These are phyloP conservation scores for Caerostris darwini DNA, from an alignment of 1,140 invertebrate genomes.

Conservation along the genomic window DNA sequence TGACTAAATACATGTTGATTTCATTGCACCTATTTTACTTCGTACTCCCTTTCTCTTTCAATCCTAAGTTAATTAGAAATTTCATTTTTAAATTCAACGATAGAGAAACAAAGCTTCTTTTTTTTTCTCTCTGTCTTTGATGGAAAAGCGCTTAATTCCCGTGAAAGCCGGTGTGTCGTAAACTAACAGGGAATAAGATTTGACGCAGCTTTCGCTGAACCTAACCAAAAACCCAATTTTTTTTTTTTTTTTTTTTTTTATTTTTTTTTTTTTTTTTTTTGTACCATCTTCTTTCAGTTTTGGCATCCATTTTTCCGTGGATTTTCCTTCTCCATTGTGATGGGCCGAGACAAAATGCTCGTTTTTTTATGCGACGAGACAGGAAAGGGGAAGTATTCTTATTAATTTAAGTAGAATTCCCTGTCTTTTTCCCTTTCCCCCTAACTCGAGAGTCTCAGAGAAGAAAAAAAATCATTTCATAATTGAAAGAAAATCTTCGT, in stretches of 20 bases:
- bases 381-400: conserved; percentile 48
- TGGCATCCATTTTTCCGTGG: conserved; percentile 39
- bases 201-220: conserved; percentile 50
- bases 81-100: conserved; percentile 63
- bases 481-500: too few species aligned
- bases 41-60: not conserved
- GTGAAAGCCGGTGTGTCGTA: conserved; percentile 52
- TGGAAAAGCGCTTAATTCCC: conserved; percentile 52
- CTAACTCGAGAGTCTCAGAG: too few species aligned
- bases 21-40: not conserved
- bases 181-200: conserved; percentile 59
- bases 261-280: too few species aligned
- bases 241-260: too few species aligned
- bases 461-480: too few species aligned
- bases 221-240: conserved; percentile 22
- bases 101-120: not conserved
- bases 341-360: conserved; percentile 26
- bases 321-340: conserved; percentile 22
- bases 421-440: too few species aligned
- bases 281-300: not conserved
- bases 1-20: not conserved
- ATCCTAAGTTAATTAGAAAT: conserved; percentile 67
- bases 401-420: conserved; percentile 73
- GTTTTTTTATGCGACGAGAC: conserved; percentile 4
- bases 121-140: too few species aligned